phyloP scores from a whole-genome alignment of 2,113 vertebrate genomes.

The Ascaphus truei region DNA sequence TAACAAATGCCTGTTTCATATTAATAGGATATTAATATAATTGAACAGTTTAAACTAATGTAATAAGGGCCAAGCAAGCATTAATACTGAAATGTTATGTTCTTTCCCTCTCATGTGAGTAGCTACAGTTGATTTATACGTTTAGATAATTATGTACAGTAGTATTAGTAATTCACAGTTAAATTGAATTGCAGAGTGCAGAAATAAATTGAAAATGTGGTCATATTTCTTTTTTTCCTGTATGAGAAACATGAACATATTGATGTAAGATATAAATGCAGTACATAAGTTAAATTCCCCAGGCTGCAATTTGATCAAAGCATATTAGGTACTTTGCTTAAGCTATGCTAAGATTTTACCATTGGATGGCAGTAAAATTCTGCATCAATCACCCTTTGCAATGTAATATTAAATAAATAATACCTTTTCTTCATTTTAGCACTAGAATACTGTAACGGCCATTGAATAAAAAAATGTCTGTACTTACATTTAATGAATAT shows the following conservation, averaged over 20 bases:
- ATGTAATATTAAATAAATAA: slow-evolving; percentile 60
- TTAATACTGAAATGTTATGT: slow-evolving; percentile 60
- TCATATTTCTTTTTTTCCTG: slow-evolving; percentile 72
- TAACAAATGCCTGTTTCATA: slow-evolving; percentile 54
- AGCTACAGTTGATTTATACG: slow-evolving; percentile 87
- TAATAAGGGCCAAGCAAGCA: slow-evolving; percentile 74
- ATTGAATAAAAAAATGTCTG: no score
- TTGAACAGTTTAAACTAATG: slow-evolving; percentile 75
- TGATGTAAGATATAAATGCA: slow-evolving; percentile 68
- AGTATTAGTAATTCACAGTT: slow-evolving; percentile 92
- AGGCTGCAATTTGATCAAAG: slow-evolving; percentile 75
- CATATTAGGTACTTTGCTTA: slow-evolving; percentile 68
- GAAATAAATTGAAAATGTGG: slow-evolving; percentile 75
- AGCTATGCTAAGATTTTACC: slow-evolving; percentile 72
- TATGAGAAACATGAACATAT: slow-evolving; percentile 68
- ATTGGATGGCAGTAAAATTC: slow-evolving; percentile 99
- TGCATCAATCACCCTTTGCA: slow-evolving; percentile 81
- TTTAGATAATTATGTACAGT: slow-evolving; percentile 86
- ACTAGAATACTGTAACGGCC: no score
- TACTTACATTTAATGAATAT: slow-evolving; percentile 41
- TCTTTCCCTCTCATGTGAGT: slow-evolving; percentile 74
- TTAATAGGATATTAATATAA: slow-evolving; percentile 60
- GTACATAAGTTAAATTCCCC: slow-evolving; percentile 74
- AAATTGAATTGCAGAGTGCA: slow-evolving; percentile 81
- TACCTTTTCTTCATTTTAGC: slow-evolving; percentile 63